Base-by-base conservation (phyloP, 2,113 vertebrate genomes). In the Capreolus pygargus region DNA sequence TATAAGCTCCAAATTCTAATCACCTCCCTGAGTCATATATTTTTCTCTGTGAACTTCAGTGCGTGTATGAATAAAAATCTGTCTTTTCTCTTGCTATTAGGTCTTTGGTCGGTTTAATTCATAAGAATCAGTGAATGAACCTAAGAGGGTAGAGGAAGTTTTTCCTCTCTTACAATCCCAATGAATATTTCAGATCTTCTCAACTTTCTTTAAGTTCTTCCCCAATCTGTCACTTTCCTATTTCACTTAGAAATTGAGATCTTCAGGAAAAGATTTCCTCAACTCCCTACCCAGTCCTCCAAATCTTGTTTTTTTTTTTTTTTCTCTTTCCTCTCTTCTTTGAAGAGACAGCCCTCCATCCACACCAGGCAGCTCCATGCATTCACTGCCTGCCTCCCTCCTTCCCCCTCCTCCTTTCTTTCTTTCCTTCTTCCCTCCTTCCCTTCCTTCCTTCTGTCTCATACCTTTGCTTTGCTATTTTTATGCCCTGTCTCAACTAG, bases 331-430 rank as follows among this genome's bases (percentile, higher is more conserved):
- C 39, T 78, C 55, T 27, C 43, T 27, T 33, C 52, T 70, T 30
- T n/a, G 28, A 89, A 76, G 28, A 60, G 36, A 8, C 27, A 43
- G 0, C 17, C n/a, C 47, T 14, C 16, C 36, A 12, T 67, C 8
- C 5, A 3, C 12, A 2, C 15, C 15, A 5, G 2, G 15, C 2
- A 5, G 6, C 12, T 1, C 19, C 15, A 5, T 2, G 19, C 2
- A 3, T 15, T 19, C 27, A 10, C 30, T 43, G 23, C 43, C 36
- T 10, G 1, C 33, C 25, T 47, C 5, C 3, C 43, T 2, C 17
- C 13, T 60, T 10, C 3, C 36, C 25, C 54, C 54, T 21, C 19
- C 5, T 25, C 12, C 30, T 39, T 25, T 3, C 54, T 3, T 21
- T n/a, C 17, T 21, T 25, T 16, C 47, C 43, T 36, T 39, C 50